These are phyloP conservation scores for Cephalopachus bancanus DNA, from an alignment of 2,797 vertebrate genomes.

Conservation along the genomic window DNA sequence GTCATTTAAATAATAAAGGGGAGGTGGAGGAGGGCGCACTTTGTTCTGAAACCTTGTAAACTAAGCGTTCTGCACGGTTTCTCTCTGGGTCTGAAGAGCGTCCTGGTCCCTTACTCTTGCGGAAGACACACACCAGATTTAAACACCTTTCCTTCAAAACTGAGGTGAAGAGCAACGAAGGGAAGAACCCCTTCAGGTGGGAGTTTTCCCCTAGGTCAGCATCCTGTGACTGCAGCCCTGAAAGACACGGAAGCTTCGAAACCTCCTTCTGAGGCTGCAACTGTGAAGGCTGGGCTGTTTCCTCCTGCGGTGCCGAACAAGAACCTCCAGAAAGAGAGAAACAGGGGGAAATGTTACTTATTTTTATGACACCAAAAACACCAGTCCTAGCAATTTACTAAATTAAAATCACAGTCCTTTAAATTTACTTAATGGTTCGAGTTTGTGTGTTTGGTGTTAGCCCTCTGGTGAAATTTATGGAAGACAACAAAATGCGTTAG, in stretches of 20 bases:
- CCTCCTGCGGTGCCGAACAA: neutral
- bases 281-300: neutral
- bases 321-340: neutral
- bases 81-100: neutral
- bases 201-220: neutral
- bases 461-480: neutral
- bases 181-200: neutral
- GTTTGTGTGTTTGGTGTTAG: neutral
- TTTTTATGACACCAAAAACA: neutral
- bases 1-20: neutral
- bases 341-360: neutral
- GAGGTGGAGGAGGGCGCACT: neutral
- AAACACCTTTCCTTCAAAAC: conserved; percentile 17
- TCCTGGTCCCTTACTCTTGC: neutral
- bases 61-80: neutral
- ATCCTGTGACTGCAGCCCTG: neutral
- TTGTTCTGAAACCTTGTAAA: neutral
- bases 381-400: neutral
- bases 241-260: neutral
- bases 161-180: neutral
- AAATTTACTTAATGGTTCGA: neutral
- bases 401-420: neutral
- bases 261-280: neutral
- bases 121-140: neutral
- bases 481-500: neutral